Base-by-base conservation (phyloP, 2,797 vertebrate genomes). In the Loris lydekkerianus region DNA sequence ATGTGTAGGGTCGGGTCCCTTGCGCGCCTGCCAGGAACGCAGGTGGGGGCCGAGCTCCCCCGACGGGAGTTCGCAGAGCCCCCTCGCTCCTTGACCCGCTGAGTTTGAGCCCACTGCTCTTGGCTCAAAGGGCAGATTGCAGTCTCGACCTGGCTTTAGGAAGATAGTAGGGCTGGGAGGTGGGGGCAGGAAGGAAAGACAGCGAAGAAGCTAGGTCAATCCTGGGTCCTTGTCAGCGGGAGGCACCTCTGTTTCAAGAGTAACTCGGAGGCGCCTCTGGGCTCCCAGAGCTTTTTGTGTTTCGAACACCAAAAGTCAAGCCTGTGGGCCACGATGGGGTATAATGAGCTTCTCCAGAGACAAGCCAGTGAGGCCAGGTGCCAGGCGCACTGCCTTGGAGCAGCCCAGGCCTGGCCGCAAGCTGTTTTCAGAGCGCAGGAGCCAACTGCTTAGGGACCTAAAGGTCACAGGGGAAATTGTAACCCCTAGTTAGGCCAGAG, bases 1-100 rank as follows among this genome's bases (percentile, higher is more conserved):
- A 88, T 93, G 78, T 78, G 40, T 49, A 77, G 87, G 83, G 6
- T 83, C 93, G 92, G 31, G 83, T 92, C 53, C 25, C 49, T n/a
- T 34, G 80, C 3, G n/a, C 23, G 70, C 56, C 29, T 63, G 53
- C 20, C 0, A 0, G 49, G 34, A 43, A 58, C 14, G 1, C 13
- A 93, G 21, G 10, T 72, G 34, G 29, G 20, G 81, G 13, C 60
- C 9, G 10, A 18, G 76, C 63, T 72, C 65, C 23, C 31, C 15
- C 2, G 27, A 27, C 25, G 1, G 43, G 58, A 63, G 69, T 31
- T 67, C 14, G 0, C 20, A 80, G 23, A 3, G 3, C 25, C 21
- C 7, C 13, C 20, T 21, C 5, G 14, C 40, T 53, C 27, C 46
- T 15, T n/a, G 10, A 20, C 21, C 9, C 0, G 8, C 58, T 53